phyloP scores from a whole-genome alignment of 2,113 vertebrate genomes.

The Aix galericulata region DNA sequence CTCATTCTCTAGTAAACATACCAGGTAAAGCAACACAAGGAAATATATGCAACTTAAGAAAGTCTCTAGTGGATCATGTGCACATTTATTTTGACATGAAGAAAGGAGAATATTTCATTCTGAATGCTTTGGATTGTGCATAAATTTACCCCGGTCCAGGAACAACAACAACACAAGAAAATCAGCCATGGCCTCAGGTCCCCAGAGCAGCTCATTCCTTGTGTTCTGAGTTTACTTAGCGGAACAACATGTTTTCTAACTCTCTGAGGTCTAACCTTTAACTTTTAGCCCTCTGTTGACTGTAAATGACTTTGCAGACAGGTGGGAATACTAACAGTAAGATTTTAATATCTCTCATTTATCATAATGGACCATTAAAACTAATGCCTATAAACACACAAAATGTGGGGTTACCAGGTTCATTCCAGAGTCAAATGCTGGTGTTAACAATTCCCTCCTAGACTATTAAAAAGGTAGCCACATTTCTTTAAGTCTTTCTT shows the following conservation, averaged over 20 bases:
- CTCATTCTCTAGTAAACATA: background rate
- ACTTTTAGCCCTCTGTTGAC: background rate
- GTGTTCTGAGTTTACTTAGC: background rate
- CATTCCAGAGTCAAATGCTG: background rate
- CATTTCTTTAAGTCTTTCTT: background rate
- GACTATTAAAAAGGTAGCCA: background rate
- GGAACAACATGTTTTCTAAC: background rate
- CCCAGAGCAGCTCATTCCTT: background rate
- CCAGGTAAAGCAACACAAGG: background rate
- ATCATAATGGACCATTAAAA: background rate
- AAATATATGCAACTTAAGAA: background rate
- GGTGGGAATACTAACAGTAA: background rate
- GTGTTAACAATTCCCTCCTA: background rate
- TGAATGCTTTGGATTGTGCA: background rate
- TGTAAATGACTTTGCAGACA: background rate
- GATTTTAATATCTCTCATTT: conserved; percentile 6
- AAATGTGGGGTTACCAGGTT: rapidly evolving
- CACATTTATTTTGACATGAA: background rate
- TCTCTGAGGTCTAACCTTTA: conserved; percentile 4
- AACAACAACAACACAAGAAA: conserved; percentile 11
- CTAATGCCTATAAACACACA: background rate
- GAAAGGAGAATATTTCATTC: conserved; percentile 20
- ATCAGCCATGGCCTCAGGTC: background rate
- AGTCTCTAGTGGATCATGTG: background rate
- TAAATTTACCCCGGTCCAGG: background rate